Evolutionary conservation across 2,888 invertebrate genomes (phyloP), one percentile per base, ranked within the genome.

Genomic region (Caenorhabditis afra): DNA sequence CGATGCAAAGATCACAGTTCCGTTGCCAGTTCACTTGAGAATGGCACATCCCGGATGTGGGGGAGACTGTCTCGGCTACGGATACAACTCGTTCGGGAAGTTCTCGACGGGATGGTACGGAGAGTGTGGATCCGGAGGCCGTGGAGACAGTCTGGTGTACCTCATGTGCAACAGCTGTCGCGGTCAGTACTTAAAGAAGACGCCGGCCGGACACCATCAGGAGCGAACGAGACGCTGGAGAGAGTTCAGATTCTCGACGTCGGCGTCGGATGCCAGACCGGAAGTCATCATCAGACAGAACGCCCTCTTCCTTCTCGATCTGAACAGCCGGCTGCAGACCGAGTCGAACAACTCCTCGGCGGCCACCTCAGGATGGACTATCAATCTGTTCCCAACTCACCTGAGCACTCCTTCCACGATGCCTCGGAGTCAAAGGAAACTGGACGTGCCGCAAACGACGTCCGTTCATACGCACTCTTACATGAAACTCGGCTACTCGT

Each of bases 1-100:
- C 90, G 95, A 94, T 4, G 93, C 90, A 35, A 88, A 90, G 76
- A 82, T 82, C 66, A 91, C 91, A n/a, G 91, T 91, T 73, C 96
- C 96, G 0, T 94, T 97, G 0, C 95, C 95, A 0, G 94, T 95
- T 87, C 97, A 97, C 91, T 95, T 97, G 95, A 93, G 95, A 39
- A 94, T 94, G 90, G 92, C 93, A 47, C 97, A 97, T 92, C 94
- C 95, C 0, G 97, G 97, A 0, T 97, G 97, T 91, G 95, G 95
- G 0, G 93, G 94, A 81, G 94, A 94, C 77, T 94, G 95, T 5
- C 80, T 59, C 11, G 73, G 79, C 0, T 94, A 94, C 90, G 97
- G 97, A 0, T 97, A 96, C 92, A 96, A 96, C 91, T 95, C 95
- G 76, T 93, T 94, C 35, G 97, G 97, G 1, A 94, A 93, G 85